Evolutionary conservation across 2,888 invertebrate genomes (phyloP).

Genomic region (Thymelicus lineola): DNA sequence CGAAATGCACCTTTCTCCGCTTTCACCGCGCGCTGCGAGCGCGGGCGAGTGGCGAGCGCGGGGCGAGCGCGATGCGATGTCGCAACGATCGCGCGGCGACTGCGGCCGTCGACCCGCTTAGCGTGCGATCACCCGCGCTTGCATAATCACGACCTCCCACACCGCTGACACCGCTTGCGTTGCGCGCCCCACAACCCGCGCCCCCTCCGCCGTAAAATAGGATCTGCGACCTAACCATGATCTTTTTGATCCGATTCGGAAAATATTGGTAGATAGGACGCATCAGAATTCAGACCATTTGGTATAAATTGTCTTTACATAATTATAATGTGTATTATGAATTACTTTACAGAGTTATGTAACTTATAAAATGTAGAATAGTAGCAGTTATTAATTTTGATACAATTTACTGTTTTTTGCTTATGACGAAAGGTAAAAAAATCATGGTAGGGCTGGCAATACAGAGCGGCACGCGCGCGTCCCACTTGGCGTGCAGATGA

Average conservation of each 20-base stretch:
- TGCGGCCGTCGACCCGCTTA: constrained; percentile 89
- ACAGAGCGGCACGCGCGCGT: constrained; percentile 49
- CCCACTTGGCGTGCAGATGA: constrained; percentile 62
- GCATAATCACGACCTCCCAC: constrained; percentile 78
- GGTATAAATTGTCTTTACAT: no score
- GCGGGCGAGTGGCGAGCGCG: constrained; percentile 44
- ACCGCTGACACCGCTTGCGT: constrained; percentile 50
- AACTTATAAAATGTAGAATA: no score
- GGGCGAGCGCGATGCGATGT: constrained; percentile 55
- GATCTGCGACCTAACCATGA: constrained; percentile 56
- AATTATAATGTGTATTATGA: no score
- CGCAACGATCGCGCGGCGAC: constrained; percentile 65
- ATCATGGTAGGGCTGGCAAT: not conserved
- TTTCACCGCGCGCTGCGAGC: constrained; percentile 68
- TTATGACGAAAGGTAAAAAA: not conserved
- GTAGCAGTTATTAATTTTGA: not conserved
- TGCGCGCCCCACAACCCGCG: constrained; percentile 49
- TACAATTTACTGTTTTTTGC: not conserved
- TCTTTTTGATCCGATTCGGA: not conserved
- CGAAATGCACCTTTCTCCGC: constrained; percentile 84
- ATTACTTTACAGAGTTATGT: no score
- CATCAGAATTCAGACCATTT: no score
- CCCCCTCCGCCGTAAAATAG: constrained; percentile 65
- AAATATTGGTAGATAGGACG: no score
- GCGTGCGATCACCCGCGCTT: constrained; percentile 87